Evolutionary conservation across 2,888 invertebrate species (phyloP).

Genomic region (Blera fallax): DNA sequence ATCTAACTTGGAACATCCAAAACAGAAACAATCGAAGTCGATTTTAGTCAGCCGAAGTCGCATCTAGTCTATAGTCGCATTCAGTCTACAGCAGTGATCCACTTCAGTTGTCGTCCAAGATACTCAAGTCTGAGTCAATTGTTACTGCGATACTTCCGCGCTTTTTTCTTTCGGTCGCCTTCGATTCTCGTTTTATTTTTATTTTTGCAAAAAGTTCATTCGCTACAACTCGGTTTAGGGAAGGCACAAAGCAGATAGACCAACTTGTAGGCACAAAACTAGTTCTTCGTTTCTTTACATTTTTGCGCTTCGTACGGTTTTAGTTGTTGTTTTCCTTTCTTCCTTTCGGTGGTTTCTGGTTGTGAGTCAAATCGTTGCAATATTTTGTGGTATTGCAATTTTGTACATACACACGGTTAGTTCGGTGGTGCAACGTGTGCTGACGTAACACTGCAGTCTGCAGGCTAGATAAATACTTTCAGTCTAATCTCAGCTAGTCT

Average conservation of each 20-base stretch:
- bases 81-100: conserved; percentile 34
- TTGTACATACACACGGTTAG: conserved; percentile 38
- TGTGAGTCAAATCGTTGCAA: conserved; percentile 64
- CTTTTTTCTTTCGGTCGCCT: conserved; percentile 13
- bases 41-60: conserved; percentile 6
- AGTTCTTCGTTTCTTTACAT: conserved; percentile 60
- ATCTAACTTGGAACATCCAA: conserved; percentile 21
- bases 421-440: conserved; percentile 47
- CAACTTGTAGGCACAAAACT: conserved; percentile 46
- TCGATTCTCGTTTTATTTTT: conserved; percentile 10
- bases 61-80: conserved; percentile 46
- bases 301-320: conserved; percentile 16
- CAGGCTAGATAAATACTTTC: conserved; percentile 49
- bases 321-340: conserved; percentile 30
- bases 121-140: conserved; percentile 25
- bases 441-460: conserved; percentile 60
- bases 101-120: conserved; percentile 8
- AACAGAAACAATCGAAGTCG: conserved; percentile 13
- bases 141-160: conserved; percentile 44
- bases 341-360: conserved; percentile 51
- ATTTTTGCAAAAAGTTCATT: conserved; percentile 45
- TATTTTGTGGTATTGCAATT: conserved; percentile 55
- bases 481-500: conserved; percentile 52
- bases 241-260: background rate
- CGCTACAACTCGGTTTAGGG: conserved; percentile 10